Evolutionary conservation across 1,140 invertebrate species (phyloP), one percentile per base, ranked within the genome.

Genomic region (Lucilia cuprina): DNA sequence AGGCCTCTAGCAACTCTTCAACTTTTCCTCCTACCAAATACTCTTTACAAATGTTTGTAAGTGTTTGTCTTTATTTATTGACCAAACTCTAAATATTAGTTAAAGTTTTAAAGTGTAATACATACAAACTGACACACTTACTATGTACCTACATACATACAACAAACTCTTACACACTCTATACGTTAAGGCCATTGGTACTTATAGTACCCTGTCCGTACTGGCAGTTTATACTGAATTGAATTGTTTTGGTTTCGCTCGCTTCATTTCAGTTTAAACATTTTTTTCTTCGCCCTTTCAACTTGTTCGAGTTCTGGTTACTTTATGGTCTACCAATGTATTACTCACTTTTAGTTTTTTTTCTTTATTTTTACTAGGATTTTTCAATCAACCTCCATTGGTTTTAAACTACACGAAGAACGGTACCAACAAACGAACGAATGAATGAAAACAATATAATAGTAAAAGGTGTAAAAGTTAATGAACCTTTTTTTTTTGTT

Each of bases 301-400:
- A 55, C 65, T 70, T 19, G n/a, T 70, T 70, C 10, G 21, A 21
- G 65, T 25, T 70, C 65, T 70, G 65, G 65, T 70, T 70, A 70
- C 65, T 70, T 80, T 49, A 49, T 25, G 77, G 77, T 80, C 41
- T 80, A 80, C 47, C 77, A 19, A 49, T 49, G 77, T 49, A 80
- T 80, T 80, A 80, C 77, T 80, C 77, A 47, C 47, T 80, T 80
- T 60, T 60, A 60, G 50, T 60, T 60, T 60, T 55, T 55, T 60
- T 17, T 60, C 5, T 60, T 17, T 17, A 14, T 17, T 60, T 70
- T 70, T 70, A 21, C 47, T 21, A 41, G 77, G 30, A 49, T 80
- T 80, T 80, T 80, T 80, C 77, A 80, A 80, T 80, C 77, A 80
- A 80, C 35, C 77, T 80, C 65, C 21, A 70, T 80, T 80, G 47